phyloP scores from a whole-genome alignment of 2,888 invertebrate species.

The Thymelicus sylvestris region DNA sequence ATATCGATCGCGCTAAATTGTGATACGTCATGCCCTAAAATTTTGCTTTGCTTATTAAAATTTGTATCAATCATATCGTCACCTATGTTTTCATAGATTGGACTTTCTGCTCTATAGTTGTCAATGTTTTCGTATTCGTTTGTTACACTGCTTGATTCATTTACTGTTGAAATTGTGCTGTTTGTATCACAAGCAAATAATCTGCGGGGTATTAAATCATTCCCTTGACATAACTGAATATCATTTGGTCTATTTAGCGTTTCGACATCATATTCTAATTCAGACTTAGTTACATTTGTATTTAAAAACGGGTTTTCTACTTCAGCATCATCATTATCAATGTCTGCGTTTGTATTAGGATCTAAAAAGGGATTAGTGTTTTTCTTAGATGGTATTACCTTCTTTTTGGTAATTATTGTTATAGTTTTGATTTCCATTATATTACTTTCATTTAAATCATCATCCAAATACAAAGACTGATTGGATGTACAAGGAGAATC shows the following conservation, averaged over 20 bases:
- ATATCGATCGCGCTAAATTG: slow-evolving; percentile 75
- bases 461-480: slow-evolving; percentile 73
- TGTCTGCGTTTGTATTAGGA: slow-evolving; percentile 56
- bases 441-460: slow-evolving; percentile 81
- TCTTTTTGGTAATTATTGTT: slow-evolving; percentile 77
- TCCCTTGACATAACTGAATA: slow-evolving; percentile 44
- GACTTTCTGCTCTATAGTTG: slow-evolving; percentile 67
- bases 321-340: slow-evolving; percentile 43
- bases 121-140: slow-evolving; percentile 77
- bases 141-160: slow-evolving; percentile 61
- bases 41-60: slow-evolving; percentile 78
- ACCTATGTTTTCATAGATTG: slow-evolving; percentile 71
- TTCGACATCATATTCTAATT: slow-evolving; percentile 65
- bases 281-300: slow-evolving; percentile 50
- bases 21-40: slow-evolving; percentile 77
- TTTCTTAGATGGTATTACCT: slow-evolving; percentile 56
- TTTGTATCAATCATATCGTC: slow-evolving; percentile 55
- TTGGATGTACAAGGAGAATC: slow-evolving; percentile 72
- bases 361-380: slow-evolving; percentile 79
- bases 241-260: slow-evolving; percentile 50
- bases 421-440: slow-evolving; percentile 84
- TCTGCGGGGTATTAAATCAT: slow-evolving; percentile 64
- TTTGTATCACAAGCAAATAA: slow-evolving; percentile 71
- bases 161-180: slow-evolving; percentile 75
- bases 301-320: slow-evolving; percentile 68